A percentile compares a stretch with the other conserved stretches of the same genome.
phyloP scores from a whole-genome alignment of 2,888 invertebrate genomes.

The Steinernema hermaphroditum region DNA sequence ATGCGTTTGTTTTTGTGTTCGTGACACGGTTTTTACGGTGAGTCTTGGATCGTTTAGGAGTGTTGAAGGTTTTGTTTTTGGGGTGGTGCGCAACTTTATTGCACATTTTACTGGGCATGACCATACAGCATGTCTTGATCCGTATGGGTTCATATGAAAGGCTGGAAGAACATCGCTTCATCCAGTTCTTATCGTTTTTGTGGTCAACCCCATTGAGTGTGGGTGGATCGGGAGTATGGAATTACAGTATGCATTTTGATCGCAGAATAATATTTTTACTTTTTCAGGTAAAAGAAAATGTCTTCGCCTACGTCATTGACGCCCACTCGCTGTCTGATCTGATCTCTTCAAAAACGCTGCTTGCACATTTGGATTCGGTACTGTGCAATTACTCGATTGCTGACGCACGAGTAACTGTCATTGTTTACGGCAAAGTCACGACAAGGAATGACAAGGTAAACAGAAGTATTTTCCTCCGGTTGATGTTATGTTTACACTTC shows the following conservation, averaged over 20 bases:
- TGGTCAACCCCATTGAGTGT: too few species aligned
- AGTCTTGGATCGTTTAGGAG: background rate
- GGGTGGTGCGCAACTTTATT: background rate
- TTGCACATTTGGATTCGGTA: background rate
- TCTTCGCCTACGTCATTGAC: constrained; percentile 39
- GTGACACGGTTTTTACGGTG: background rate
- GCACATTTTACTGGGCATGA: too few species aligned
- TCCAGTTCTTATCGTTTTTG: too few species aligned
- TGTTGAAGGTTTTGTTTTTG: constrained; percentile 25
- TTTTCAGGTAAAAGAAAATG: constrained; percentile 37
- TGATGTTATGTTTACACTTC: constrained; percentile 15
- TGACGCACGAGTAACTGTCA: constrained; percentile 40
- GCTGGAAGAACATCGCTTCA: too few species aligned
- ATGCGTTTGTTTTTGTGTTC: background rate
- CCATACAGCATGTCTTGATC: too few species aligned
- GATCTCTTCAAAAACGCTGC: constrained; percentile 34
- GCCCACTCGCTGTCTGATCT: constrained; percentile 41
- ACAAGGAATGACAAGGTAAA: constrained; percentile 24
- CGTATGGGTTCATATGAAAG: too few species aligned
- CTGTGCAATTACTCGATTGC: background rate
- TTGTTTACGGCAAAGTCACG: constrained; percentile 35
- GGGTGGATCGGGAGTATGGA: too few species aligned
- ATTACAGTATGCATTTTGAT: too few species aligned
- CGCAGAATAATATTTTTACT: too few species aligned
- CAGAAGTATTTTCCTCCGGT: constrained; percentile 3